Conservation (phyloP, 2,888 invertebrate species). For the Melinaea menophilus region DNA sequence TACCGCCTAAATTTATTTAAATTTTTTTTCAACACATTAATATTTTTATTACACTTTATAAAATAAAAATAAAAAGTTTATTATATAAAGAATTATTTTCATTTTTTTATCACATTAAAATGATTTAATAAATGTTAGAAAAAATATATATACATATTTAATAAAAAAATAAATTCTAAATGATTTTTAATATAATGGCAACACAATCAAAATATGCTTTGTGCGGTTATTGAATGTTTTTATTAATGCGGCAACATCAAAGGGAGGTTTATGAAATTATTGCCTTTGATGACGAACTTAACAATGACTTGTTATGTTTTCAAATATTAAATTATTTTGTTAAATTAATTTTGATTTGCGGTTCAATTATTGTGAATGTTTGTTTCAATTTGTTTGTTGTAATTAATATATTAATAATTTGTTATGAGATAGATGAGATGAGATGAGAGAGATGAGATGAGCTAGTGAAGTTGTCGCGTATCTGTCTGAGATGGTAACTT, state of each 20-base stretch:
- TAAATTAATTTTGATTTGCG: conserved; percentile 3
- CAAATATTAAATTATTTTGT: neutral
- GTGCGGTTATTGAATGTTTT: conserved; percentile 59
- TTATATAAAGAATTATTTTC: neutral
- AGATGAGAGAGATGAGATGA: too few relatives aligned
- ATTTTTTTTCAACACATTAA: too few relatives aligned
- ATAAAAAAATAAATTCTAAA: conserved; percentile 18
- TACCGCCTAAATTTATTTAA: conserved; percentile 2
- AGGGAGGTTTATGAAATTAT: conserved; percentile 53
- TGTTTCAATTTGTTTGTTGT: too few relatives aligned
- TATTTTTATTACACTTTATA: too few relatives aligned
- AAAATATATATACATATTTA: neutral
- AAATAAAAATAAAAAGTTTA: too few relatives aligned
- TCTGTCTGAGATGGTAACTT: too few relatives aligned
- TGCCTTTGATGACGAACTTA: conserved; percentile 55
- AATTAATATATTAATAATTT: too few relatives aligned
- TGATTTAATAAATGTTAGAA: too few relatives aligned
- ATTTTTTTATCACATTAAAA: too few relatives aligned
- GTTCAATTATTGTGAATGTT: neutral
- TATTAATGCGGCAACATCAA: conserved; percentile 53
- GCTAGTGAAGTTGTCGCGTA: too few relatives aligned
- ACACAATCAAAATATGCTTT: conserved; percentile 49
- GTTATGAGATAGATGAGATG: too few relatives aligned
- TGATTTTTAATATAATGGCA: conserved; percentile 32
- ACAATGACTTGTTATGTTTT: conserved; percentile 37